phyloP scores from a whole-genome alignment of 1,140 invertebrate genomes.

The Bombus affinis region DNA sequence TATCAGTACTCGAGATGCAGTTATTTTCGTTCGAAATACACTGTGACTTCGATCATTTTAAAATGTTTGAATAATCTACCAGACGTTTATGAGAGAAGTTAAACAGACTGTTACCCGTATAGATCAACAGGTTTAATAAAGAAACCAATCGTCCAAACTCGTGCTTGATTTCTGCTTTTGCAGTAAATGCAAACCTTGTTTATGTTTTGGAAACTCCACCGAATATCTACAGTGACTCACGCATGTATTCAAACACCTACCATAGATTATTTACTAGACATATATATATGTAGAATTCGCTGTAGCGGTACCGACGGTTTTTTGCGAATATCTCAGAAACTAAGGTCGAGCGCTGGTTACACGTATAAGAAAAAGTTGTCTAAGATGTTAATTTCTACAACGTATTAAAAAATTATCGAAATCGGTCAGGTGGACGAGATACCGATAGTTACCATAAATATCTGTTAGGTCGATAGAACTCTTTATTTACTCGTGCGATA shows the following conservation, averaged over 20 bases:
- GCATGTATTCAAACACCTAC: not conserved
- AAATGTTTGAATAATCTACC: not conserved
- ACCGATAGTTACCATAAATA: too few species aligned
- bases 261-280: not conserved
- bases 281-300: not conserved
- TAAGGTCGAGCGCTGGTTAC: too few species aligned
- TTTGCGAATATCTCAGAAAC: too few species aligned
- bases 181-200: too few species aligned
- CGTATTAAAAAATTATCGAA: too few species aligned
- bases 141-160: not conserved
- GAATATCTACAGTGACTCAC: not conserved
- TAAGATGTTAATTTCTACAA: too few species aligned
- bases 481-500: too few species aligned
- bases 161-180: not conserved
- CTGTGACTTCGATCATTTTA: not conserved
- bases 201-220: too few species aligned
- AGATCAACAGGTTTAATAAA: not conserved
- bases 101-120: not conserved
- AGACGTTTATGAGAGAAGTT: not conserved
- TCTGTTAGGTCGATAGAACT: too few species aligned
- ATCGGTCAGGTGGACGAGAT: too few species aligned
- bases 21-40: not conserved
- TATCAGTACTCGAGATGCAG: not conserved
- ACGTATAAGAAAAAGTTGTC: too few species aligned
- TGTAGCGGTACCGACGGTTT: too few species aligned